Conservation (phyloP, 2,888 invertebrate genomes). For the Julus scandinavius region DNA sequence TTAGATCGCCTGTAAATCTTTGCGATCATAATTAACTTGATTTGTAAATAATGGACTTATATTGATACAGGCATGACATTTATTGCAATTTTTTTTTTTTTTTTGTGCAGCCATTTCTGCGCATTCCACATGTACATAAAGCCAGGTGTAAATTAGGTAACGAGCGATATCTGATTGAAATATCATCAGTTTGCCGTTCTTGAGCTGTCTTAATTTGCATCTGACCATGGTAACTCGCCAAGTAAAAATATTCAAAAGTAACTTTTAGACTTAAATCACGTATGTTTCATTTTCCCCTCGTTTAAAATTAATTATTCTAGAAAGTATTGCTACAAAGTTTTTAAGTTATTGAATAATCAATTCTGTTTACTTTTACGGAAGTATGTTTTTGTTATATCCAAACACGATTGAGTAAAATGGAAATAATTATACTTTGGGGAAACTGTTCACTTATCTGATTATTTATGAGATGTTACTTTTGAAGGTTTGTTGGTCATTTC, state of each 20-base stretch:
- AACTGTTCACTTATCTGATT: background rate
- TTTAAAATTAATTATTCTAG: background rate
- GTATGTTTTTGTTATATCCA: background rate
- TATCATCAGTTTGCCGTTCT: background rate
- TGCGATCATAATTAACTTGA: background rate
- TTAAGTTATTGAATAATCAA: background rate
- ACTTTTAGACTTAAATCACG: background rate
- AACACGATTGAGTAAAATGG: background rate
- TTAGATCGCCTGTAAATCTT: constrained; percentile 3
- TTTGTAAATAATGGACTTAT: constrained; percentile 11
- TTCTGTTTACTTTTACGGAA: background rate
- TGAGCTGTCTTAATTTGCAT: background rate
- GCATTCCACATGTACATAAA: constrained; percentile 27
- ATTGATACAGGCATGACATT: background rate
- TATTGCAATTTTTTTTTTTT: constrained; percentile 22
- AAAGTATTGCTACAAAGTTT: background rate
- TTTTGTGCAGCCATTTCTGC: constrained; percentile 33
- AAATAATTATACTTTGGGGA: background rate
- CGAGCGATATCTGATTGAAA: background rate
- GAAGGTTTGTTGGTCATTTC: no score
- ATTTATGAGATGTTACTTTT: no score
- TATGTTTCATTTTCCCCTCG: background rate
- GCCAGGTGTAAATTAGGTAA: background rate
- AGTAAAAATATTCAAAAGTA: background rate
- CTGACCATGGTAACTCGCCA: background rate